Evolutionary conservation across 1,140 invertebrate species (phyloP).

Genomic region (Onthophagus taurus): DNA sequence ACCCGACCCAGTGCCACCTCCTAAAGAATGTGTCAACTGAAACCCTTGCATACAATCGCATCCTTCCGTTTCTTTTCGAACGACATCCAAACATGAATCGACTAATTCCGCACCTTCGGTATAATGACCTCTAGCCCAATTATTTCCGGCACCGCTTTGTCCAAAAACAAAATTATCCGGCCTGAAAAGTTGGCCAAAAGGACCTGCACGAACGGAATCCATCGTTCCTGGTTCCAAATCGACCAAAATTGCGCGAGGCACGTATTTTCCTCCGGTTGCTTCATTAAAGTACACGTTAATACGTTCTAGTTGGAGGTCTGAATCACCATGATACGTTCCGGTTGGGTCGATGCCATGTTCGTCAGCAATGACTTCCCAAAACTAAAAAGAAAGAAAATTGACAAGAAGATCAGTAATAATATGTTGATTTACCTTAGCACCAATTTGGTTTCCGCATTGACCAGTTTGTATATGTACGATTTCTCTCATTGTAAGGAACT

Average conservation of each 20-base stretch:
- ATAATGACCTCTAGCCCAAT: constrained; percentile 87
- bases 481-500: constrained; percentile 53
- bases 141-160: constrained; percentile 69
- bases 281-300: constrained; percentile 93
- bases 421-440: constrained; percentile 49
- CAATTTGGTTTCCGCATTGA: constrained; percentile 83
- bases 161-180: constrained; percentile 84
- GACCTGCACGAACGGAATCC: constrained; percentile 80
- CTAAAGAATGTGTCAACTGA: constrained; percentile 73
- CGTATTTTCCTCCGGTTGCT: constrained; percentile 79
- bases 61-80: constrained; percentile 80
- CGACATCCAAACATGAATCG: constrained; percentile 76
- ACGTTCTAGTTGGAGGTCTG: constrained; percentile 76
- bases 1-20: constrained; percentile 82
- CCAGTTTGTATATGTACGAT: constrained; percentile 71
- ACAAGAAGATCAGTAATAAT: constrained; percentile 1
- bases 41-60: constrained; percentile 90
- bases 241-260: constrained; percentile 77
- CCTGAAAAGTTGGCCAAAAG: constrained; percentile 78
- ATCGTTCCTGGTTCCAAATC: constrained; percentile 88
- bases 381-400: constrained; percentile 43
- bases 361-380: constrained; percentile 85
- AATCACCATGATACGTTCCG: constrained; percentile 77
- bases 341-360: constrained; percentile 86
- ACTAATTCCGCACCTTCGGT: constrained; percentile 87